Evolutionary conservation across 2,113 vertebrate genomes (phyloP).

Genomic region (Rhineura floridana): DNA sequence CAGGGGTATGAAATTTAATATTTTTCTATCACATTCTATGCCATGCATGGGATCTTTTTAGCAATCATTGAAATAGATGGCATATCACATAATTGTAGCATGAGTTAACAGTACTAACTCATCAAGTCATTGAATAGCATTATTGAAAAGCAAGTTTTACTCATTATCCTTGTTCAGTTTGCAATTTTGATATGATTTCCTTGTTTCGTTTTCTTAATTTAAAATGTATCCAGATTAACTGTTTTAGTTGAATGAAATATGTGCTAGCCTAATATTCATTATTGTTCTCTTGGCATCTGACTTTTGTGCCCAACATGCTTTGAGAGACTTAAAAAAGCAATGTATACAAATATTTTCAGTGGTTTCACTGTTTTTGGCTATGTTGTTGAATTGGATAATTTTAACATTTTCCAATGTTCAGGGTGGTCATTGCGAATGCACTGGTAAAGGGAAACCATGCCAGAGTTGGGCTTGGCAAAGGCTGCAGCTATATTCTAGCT

Average conservation of each 20-base stretch:
- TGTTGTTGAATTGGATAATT: not conserved
- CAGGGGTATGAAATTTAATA: constrained; percentile 83
- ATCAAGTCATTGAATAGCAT: constrained; percentile 69
- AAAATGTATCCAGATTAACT: constrained; percentile 32
- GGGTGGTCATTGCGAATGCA: not conserved
- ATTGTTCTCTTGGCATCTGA: not conserved
- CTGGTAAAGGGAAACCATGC: not conserved
- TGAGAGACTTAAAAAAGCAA: not conserved
- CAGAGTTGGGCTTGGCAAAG: not conserved
- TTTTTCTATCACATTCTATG: constrained; percentile 66
- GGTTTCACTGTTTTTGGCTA: not conserved
- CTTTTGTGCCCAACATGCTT: not conserved
- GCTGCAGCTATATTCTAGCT: not conserved
- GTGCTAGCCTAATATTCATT: not conserved
- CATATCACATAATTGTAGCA: constrained; percentile 71
- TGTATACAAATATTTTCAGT: not conserved
- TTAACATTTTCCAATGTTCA: not conserved
- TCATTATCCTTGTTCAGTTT: constrained; percentile 48
- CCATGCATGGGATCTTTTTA: constrained; percentile 73
- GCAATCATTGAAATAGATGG: constrained; percentile 59
- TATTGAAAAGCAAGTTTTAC: constrained; percentile 50
- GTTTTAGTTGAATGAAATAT: constrained; percentile 17
- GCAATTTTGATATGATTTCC: constrained; percentile 31
- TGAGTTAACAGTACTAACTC: constrained; percentile 70
- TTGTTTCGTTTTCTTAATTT: constrained; percentile 33